phyloP scores from a whole-genome alignment of 2,797 vertebrate genomes.

The Furcifer pardalis region DNA sequence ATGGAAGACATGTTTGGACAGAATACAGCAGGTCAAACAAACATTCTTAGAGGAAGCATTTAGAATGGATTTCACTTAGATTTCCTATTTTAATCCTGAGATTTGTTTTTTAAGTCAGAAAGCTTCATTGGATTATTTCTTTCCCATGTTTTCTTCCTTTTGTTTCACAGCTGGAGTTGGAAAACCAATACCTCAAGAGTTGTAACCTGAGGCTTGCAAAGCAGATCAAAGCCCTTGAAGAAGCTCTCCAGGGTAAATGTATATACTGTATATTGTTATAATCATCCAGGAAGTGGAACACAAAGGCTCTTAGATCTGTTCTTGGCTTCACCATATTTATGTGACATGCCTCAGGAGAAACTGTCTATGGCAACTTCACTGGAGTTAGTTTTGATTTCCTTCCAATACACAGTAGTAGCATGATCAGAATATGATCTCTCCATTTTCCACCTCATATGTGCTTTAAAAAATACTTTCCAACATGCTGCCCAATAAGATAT shows the following conservation, averaged over 20 bases:
- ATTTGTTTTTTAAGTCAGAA: conserved; percentile 20
- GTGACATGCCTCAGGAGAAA: conserved; percentile 10
- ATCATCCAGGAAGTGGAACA: neutral
- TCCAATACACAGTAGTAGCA: neutral
- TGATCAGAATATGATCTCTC: neutral
- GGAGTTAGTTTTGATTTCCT: conserved; percentile 14
- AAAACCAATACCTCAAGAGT: conserved; percentile 89
- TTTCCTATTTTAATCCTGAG: conserved; percentile 28
- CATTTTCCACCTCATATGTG: neutral
- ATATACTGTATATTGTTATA: conserved; percentile 39
- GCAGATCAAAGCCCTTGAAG: conserved; percentile 85
- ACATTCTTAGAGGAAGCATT: neutral
- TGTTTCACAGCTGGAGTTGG: conserved; percentile 86
- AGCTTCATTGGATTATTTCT: neutral
- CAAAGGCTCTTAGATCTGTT: neutral
- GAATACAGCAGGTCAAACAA: neutral
- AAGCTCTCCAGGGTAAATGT: conserved; percentile 85
- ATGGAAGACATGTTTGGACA: no score
- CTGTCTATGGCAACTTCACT: conserved; percentile 12
- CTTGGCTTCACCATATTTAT: conserved; percentile 30
- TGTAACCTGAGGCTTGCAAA: conserved; percentile 85
- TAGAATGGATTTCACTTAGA: neutral
- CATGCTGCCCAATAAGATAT: neutral
- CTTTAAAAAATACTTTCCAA: neutral
- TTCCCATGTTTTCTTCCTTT: conserved; percentile 47